Percentiles rank a stretch among this genome's conserved stretches.
Evolutionary conservation across 1,140 invertebrate species (phyloP).

Genomic region (Nebria ingens): DNA sequence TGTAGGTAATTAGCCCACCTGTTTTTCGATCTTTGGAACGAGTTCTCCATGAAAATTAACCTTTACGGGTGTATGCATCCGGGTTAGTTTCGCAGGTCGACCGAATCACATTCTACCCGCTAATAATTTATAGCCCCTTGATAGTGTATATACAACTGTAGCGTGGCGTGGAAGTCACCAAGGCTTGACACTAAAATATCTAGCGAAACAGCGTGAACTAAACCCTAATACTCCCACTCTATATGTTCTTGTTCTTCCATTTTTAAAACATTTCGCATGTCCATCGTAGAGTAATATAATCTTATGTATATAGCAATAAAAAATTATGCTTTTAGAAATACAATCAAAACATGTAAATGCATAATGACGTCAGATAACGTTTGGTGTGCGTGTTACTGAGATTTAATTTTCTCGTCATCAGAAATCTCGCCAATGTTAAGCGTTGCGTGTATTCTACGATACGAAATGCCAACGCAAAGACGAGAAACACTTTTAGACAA

Average conservation of each 20-base stretch:
- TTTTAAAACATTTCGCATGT: too few species aligned
- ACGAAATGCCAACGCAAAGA: background rate
- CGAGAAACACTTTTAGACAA: slow-evolving; percentile 5
- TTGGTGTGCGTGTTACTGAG: background rate
- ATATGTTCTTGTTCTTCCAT: too few species aligned
- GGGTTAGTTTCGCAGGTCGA: background rate
- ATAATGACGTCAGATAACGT: too few species aligned
- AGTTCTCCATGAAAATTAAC: background rate
- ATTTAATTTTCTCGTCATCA: slow-evolving; percentile 1
- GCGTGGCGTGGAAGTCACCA: background rate
- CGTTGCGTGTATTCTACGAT: slow-evolving; percentile 1
- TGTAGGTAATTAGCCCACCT: too few species aligned
- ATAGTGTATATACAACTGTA: background rate
- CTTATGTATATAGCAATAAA: too few species aligned
- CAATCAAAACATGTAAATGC: too few species aligned
- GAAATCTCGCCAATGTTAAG: background rate
- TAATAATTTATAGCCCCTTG: background rate
- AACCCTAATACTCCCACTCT: too few species aligned
- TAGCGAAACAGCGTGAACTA: background rate
- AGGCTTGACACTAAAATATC: background rate
- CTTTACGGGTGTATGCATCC: background rate
- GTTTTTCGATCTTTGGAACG: too few species aligned
- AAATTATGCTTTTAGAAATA: too few species aligned
- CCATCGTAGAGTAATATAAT: too few species aligned
- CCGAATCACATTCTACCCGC: background rate